Conservation (phyloP, 2,113 vertebrate genomes). For the Muntiacus muntjak region DNA sequence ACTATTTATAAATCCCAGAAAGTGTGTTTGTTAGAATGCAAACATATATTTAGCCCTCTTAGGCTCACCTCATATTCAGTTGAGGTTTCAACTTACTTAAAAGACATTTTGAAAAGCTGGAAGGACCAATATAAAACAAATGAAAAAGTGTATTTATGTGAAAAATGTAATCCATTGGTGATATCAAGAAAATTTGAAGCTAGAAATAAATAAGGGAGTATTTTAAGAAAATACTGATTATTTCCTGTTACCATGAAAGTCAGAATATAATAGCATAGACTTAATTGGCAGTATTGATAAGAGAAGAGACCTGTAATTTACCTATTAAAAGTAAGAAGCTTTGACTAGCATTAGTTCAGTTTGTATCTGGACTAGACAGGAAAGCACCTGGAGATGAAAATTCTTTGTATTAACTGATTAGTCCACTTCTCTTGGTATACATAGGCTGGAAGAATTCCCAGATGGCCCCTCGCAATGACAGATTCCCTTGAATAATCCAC, state of each 20-base stretch:
- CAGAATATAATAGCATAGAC: background rate
- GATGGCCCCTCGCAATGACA: fast-evolving
- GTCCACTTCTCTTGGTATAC: background rate
- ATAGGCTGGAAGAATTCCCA: background rate
- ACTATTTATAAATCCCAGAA: background rate
- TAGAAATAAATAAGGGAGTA: background rate
- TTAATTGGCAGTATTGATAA: background rate
- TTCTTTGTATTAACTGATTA: background rate
- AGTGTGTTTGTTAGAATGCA: background rate
- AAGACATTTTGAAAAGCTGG: background rate
- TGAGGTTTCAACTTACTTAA: background rate
- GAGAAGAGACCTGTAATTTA: background rate
- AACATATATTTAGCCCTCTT: background rate
- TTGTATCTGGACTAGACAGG: background rate
- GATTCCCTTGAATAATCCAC: background rate
- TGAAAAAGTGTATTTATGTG: background rate
- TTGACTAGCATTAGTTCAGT: background rate
- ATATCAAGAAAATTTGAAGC: background rate
- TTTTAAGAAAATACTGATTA: background rate
- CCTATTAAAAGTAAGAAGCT: background rate
- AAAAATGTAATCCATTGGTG: background rate
- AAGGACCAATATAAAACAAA: background rate
- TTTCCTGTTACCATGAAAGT: background rate
- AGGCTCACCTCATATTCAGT: background rate
- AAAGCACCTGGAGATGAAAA: background rate